Conservation (phyloP, 2,888 invertebrate genomes). For the Homarus gammarus region DNA sequence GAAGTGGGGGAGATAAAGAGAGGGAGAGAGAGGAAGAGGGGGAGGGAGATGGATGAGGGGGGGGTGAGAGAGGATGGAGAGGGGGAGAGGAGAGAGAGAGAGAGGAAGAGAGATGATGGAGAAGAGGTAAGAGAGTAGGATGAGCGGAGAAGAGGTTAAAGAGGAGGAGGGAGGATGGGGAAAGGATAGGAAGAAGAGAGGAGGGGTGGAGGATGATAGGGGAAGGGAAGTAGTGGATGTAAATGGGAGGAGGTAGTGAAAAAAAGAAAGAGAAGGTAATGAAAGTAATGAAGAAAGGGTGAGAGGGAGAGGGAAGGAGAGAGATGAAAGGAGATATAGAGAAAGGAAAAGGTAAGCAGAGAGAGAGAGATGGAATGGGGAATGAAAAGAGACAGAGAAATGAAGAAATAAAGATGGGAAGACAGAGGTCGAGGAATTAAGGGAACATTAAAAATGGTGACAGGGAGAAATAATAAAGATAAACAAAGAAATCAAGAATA, state of each 20-base stretch:
- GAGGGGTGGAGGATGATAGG: no score
- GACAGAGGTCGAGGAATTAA: neutral
- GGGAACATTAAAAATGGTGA: no score
- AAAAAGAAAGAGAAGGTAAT: neutral
- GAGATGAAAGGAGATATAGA: neutral
- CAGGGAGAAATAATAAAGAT: no score
- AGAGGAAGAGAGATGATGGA: neutral
- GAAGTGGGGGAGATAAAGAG: constrained; percentile 54
- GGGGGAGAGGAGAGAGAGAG: constrained; percentile 1
- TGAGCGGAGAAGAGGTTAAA: no score
- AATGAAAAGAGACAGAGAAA: neutral
- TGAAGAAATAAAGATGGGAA: neutral
- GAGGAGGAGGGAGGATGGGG: no score
- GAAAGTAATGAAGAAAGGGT: neutral
- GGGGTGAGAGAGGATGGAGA: constrained; percentile 33
- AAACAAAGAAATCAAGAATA: no score
- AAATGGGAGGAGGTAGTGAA: no score
- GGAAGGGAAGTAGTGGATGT: no score
- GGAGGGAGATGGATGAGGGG: constrained; percentile 12
- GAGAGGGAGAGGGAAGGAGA: neutral
- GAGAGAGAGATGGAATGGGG: neutral
- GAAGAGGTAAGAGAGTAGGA: neutral
- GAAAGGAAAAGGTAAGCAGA: neutral
- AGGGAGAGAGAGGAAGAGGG: constrained; percentile 31
- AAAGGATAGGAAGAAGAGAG: no score